phyloP scores from a whole-genome alignment of 2,113 vertebrate species.

The Melospiza melodia region DNA sequence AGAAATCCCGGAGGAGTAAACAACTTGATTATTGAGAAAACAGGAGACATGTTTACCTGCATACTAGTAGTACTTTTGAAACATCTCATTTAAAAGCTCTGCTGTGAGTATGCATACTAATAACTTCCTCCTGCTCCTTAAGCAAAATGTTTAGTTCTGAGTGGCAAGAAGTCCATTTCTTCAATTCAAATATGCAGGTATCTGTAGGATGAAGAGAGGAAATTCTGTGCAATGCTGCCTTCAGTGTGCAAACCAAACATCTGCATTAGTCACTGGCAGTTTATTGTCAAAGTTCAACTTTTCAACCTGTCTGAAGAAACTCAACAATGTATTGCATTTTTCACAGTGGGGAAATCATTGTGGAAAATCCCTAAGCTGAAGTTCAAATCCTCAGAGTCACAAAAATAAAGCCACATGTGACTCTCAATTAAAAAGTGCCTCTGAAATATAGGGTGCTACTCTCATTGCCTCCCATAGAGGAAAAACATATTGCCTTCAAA shows the following conservation, averaged over 20 bases:
- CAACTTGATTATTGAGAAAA: background rate
- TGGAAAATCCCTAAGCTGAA: constrained; percentile 16
- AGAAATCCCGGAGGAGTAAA: background rate
- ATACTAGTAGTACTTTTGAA: background rate
- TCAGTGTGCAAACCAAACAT: constrained; percentile 19
- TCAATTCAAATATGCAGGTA: constrained; percentile 1
- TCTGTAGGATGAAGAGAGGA: background rate
- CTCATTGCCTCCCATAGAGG: background rate
- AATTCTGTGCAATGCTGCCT: background rate
- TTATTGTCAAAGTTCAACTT: constrained; percentile 30
- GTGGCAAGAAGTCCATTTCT: background rate
- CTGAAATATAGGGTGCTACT: background rate
- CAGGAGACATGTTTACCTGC: background rate
- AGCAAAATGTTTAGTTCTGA: constrained; percentile 24
- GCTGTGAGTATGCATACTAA: background rate
- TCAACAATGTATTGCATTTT: constrained; percentile 49
- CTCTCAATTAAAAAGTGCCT: background rate
- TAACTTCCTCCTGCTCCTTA: background rate
- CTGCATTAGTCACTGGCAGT: background rate
- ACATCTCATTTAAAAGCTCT: constrained; percentile 6
- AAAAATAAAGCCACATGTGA: background rate
- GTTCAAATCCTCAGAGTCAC: constrained; percentile 43
- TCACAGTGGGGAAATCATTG: constrained; percentile 14
- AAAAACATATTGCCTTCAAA: background rate
- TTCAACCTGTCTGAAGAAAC: constrained; percentile 58